Base-by-base conservation (phyloP, 2,113 vertebrate genomes). In the Syrmaticus mikado region DNA sequence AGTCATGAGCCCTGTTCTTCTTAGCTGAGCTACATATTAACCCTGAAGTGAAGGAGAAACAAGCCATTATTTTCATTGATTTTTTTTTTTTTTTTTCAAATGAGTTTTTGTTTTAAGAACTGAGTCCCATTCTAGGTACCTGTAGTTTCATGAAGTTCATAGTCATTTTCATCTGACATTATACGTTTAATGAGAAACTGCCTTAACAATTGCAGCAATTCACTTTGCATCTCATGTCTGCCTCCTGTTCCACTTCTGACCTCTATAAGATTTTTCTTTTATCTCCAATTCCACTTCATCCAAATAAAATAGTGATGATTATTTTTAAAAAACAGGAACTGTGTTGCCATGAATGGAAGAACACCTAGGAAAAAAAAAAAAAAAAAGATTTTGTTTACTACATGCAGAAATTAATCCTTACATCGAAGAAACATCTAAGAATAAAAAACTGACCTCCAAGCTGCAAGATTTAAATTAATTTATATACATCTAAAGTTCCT, bases 131-230 rank as follows among this genome's bases (percentile, higher is more conserved):
- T 79, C 22, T 46, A 79, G 38, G 4, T 55, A 19, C 20, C 48
- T 8, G 7, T 11, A 64, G 21, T n/a, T 75, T 75, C 66, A 58
- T 32, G 57, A 55, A 45, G 8, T 55, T 87, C 38, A 13, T 19
- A 19, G 30, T 34, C 20, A 41, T 82, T 82, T 6, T 32, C 5
- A 79, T 27, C 22, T 71, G n/a, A 50, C 6, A 45, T 34, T 70
- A 17, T 10, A 74, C 1, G 0, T 25, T 5, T n/a, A 79, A 64
- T 16, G 6, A 92, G n/a, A 73, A 79, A 46, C 3, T 0, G 1
- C 4, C 20, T 18, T 25, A 85, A 40, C 38, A 21, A 32, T 18
- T 60, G 2, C 8, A 53, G 7, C 27, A 58, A 46, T 8, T 78
- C 7, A 17, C 10, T 82, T 61, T 45, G 13, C 4, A 10, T 10